A percentile compares a stretch with the other conserved stretches of the same genome.
Conservation (phyloP, 2,888 invertebrate genomes). For the Cepaea hortensis region DNA sequence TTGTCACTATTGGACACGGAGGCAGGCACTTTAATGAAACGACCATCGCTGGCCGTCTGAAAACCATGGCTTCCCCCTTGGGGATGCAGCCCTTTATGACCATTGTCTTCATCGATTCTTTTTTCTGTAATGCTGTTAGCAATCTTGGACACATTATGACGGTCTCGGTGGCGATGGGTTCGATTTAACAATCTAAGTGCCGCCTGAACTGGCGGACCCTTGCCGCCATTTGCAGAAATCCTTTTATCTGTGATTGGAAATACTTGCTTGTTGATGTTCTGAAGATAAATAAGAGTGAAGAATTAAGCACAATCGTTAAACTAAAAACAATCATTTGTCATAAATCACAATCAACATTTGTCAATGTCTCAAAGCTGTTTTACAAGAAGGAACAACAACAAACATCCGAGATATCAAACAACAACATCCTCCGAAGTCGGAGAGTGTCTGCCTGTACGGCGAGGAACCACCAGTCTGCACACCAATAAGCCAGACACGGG, state of each 20-base stretch:
- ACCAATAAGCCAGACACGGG: too few species aligned
- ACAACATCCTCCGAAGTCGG: too few species aligned
- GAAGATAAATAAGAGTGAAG: not conserved
- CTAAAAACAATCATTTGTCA: too few species aligned
- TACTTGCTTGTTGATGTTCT: slow-evolving; percentile 37
- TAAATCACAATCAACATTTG: too few species aligned
- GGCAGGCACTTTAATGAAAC: not conserved
- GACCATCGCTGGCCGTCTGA: not conserved
- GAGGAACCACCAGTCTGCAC: too few species aligned
- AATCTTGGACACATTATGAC: not conserved
- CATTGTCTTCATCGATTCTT: not conserved
- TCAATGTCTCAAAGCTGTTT: too few species aligned
- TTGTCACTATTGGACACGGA: not conserved
- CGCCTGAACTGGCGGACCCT: slow-evolving; percentile 43
- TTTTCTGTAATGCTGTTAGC: not conserved
- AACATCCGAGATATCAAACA: too few species aligned
- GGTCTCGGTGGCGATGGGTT: not conserved
- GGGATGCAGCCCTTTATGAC: not conserved
- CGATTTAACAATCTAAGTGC: not conserved
- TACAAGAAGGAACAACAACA: too few species aligned
- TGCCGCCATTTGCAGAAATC: slow-evolving; percentile 51
- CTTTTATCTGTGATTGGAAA: slow-evolving; percentile 48
- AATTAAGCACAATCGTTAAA: not conserved
- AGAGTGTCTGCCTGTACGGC: too few species aligned
- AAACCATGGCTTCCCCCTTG: not conserved